Evolutionary conservation across 1,140 invertebrate species (phyloP), one percentile per base, ranked within the genome.

Genomic region (Monomorium pharaonis): DNA sequence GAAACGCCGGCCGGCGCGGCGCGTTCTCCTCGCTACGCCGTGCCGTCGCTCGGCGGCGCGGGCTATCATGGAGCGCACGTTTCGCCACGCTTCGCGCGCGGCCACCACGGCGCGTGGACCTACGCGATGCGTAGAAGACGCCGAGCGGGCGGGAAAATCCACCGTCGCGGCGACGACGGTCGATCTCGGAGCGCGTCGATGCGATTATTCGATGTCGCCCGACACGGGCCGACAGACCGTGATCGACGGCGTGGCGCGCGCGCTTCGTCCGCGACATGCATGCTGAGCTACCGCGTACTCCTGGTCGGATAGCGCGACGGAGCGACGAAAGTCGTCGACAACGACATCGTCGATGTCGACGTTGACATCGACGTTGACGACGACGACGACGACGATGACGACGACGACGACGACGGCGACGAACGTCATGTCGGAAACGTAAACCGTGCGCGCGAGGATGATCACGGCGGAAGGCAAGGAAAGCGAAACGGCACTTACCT

Each of bases 401-500:
- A 3, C 10, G 14, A 49, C 47, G 47, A 10, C 44, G 44, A 4
- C 47, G 12, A 3, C 47, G 49, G 18, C 18, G 49, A 51, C 18
- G 6, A 54, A 54, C 51, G 51, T 54, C 51, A 54, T n/a, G 16
- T 5, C 18, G 21, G 2, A 54, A 54, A 54, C 51, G 51, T 54
- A 5, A 37, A 37, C 33, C 33, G 33, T 37, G 33, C 5, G 33
- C 5, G 33, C 5, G 33, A 3, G 33, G n/a, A n/a, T n/a, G n/a
- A n/a, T 42, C 3, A 42, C 3, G 49, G 5, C 14, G 49, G 18
- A 51, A 51, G 18, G 10, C 16, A 51, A 67, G 21, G 6, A 44
- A 84, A 67, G 56, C 37, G 49, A 18, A 58, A 70, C 62, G 42
- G 37, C 85, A 97, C 97, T 97, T 95, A 98, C 97, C 96, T 98